Base-by-base conservation (phyloP, 2,888 invertebrate species). In the Ctenicera cuprea region DNA sequence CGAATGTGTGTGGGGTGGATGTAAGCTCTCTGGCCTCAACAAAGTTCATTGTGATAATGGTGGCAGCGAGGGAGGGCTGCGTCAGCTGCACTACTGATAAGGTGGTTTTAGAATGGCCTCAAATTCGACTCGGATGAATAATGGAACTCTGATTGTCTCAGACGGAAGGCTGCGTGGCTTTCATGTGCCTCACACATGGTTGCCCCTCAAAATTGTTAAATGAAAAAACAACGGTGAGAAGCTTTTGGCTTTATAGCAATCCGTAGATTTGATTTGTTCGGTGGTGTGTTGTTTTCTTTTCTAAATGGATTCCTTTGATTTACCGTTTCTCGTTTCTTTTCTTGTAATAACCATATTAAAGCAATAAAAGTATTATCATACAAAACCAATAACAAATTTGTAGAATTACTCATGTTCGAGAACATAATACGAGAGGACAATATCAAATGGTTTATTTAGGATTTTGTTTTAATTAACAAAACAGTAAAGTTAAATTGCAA, bases 111-210 rank as follows among this genome's bases (percentile, higher is more conserved):
- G 68, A 68, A 74, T 68, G 71, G 64, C 68, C 69, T 71, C 74
- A 71, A 71, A 76, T 76, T 74, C 76, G 48, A 48, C 67, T 59
- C 20, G 68, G 66, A 76, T 76, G 74, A 76, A 76, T 76, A 74
- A 76, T 76, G 76, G 71, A 74, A 71, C 64, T 18, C 71, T 68
- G 74, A 76, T 74, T 76, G 74, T 71, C 71, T 74, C 75, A 63
- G 69, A 74, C 71, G 61, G 71, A 62, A 64, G 72, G 65, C 16
- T n/a, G n/a, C n/a, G n/a, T n/a, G n/a, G n/a, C n/a, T 69, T 52
- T 72, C 73, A 66, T 67, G 30, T 50, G 72, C 41, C 71, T 73
- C 62, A 77, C 77, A 70, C 73, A 77, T 71, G 71, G 62, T 57
- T 75, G 54, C 37, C 61, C 74, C 45, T 66, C 45, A 37, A 64